Evolutionary conservation across 2,888 invertebrate species (phyloP).

Genomic region (Amorpha juglandis): DNA sequence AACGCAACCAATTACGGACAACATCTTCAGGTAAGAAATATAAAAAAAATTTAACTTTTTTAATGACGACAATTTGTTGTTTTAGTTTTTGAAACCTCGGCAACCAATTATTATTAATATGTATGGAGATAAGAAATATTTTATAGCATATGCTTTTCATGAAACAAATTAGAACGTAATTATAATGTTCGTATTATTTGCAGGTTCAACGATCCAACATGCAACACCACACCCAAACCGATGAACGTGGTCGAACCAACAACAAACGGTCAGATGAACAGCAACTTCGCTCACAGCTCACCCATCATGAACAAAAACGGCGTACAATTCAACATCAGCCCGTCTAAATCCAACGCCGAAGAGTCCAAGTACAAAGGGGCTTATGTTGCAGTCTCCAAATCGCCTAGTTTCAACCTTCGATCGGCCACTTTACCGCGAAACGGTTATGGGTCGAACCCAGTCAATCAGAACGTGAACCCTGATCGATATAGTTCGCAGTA

Average conservation of each 20-base stretch:
- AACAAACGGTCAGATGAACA: slow-evolving; percentile 61
- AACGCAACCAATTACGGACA: slow-evolving; percentile 77
- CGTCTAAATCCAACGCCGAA: slow-evolving; percentile 75
- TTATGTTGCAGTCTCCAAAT: slow-evolving; percentile 71
- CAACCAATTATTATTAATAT: too few species aligned
- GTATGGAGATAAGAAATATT: too few species aligned
- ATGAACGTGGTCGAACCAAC: slow-evolving; percentile 49
- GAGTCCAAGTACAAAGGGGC: slow-evolving; percentile 74
- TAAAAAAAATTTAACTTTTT: not conserved
- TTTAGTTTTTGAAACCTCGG: not conserved
- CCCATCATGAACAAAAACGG: slow-evolving; percentile 84
- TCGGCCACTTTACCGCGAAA: slow-evolving; percentile 90
- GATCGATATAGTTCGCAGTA: slow-evolving; percentile 81
- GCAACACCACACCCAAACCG: slow-evolving; percentile 69
- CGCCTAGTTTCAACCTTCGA: slow-evolving; percentile 79
- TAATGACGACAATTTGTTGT: too few species aligned
- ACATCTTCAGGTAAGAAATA: slow-evolving; percentile 83
- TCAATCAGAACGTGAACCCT: slow-evolving; percentile 73
- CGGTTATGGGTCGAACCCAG: slow-evolving; percentile 78
- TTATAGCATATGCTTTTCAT: too few species aligned
- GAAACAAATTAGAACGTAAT: slow-evolving; percentile 2
- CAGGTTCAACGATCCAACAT: slow-evolving; percentile 88
- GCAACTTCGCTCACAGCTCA: slow-evolving; percentile 77
- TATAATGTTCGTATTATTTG: slow-evolving; percentile 34
- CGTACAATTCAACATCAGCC: slow-evolving; percentile 81